These are phyloP conservation scores for Lordiphosa collinella DNA, from an alignment of 1,140 invertebrate species.

Conservation along the genomic window DNA sequence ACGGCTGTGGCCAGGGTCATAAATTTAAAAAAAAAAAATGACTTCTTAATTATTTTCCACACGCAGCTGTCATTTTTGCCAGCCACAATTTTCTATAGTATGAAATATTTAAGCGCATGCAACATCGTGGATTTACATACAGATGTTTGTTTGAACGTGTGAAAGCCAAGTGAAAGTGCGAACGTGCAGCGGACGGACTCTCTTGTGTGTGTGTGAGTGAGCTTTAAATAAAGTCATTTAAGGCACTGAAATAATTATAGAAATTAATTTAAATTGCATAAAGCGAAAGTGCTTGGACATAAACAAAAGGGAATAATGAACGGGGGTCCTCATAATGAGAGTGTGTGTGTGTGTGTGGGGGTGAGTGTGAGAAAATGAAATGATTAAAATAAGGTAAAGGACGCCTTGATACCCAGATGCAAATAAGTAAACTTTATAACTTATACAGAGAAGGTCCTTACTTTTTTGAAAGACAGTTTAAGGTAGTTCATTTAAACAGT, in stretches of 20 bases:
- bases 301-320: constrained; percentile 14
- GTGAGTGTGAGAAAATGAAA: not conserved
- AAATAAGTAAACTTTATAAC: too few relatives aligned
- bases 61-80: constrained; percentile 67
- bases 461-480: too few relatives aligned
- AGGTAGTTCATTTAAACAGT: too few relatives aligned
- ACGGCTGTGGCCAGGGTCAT: constrained; percentile 35
- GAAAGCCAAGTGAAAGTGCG: constrained; percentile 15
- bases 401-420: not conserved
- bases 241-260: constrained; percentile 68
- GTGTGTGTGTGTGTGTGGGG: not conserved
- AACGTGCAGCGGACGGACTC: constrained; percentile 12
- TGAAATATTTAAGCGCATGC: constrained; percentile 59
- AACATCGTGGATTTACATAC: constrained; percentile 28
- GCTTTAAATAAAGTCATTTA: constrained; percentile 53
- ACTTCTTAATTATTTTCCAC: constrained; percentile 58
- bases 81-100: constrained; percentile 34
- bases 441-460: too few relatives aligned
- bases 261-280: constrained; percentile 76
- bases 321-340: constrained; percentile 9
- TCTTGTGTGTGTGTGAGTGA: not conserved
- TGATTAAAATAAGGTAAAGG: not conserved
- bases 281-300: constrained; percentile 27
- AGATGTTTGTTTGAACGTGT: too few relatives aligned
- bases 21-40: constrained; percentile 18